Evolutionary conservation across 2,888 invertebrate genomes (phyloP).

Genomic region (Stenotaenia linearis): DNA sequence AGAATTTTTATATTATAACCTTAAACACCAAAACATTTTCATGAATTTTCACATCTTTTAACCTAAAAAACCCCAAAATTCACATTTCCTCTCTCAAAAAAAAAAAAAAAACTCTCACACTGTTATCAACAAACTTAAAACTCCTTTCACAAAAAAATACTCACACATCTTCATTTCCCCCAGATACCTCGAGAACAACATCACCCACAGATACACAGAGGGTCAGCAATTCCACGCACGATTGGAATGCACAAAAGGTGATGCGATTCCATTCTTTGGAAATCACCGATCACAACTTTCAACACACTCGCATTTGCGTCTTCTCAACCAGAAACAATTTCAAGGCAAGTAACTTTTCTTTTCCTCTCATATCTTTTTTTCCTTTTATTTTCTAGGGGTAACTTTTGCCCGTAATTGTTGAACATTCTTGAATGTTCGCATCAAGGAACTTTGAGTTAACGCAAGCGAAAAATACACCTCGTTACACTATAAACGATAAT

Average conservation of each 20-base stretch:
- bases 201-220: no score
- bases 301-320: neutral
- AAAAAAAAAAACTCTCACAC: no score
- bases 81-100: no score
- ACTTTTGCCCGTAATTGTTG: neutral
- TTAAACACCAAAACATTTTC: no score
- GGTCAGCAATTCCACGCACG: neutral
- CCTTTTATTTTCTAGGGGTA: neutral
- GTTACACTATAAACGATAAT: neutral
- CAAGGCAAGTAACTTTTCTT: neutral
- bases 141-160: no score
- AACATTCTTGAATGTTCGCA: constrained; percentile 14
- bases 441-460: neutral
- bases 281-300: neutral
- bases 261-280: constrained; percentile 15
- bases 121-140: no score
- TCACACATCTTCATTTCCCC: no score
- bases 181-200: neutral
- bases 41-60: no score
- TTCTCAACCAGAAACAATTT: constrained; percentile 11
- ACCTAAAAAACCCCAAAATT: no score
- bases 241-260: neutral
- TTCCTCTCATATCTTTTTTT: neutral
- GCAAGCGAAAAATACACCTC: constrained; percentile 13
- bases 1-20: no score